A percentile compares a stretch with the other conserved stretches of the same genome.
Conservation (phyloP, 2,888 invertebrate genomes). For the Macrophya annulata region DNA sequence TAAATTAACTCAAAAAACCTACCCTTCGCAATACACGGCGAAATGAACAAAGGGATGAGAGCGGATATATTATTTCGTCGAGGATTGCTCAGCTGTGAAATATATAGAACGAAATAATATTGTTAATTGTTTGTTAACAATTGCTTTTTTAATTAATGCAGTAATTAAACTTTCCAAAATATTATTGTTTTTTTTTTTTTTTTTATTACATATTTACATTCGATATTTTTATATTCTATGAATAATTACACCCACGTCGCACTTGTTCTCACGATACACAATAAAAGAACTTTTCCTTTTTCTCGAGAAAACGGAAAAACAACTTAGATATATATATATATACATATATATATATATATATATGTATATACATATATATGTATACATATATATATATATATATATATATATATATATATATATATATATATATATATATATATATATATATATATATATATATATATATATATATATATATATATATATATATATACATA, state of each 20-base stretch:
- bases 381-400: too few species aligned
- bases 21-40: background rate
- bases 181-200: background rate
- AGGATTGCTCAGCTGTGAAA: background rate
- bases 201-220: background rate
- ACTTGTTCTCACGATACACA: background rate
- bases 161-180: background rate
- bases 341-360: background rate
- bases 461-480: too few species aligned
- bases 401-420: too few species aligned
- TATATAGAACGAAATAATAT: background rate
- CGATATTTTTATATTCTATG: slow-evolving; percentile 5
- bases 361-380: too few species aligned
- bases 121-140: too few species aligned
- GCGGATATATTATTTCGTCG: background rate
- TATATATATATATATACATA: too few species aligned
- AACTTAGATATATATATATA: background rate
- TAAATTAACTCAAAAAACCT: background rate
- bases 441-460: too few species aligned
- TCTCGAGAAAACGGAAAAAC: background rate
- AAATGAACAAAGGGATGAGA: slow-evolving; percentile 15
- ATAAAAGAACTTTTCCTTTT: background rate
- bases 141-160: background rate
- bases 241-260: background rate
- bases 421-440: too few species aligned